Evolutionary conservation across 2,888 invertebrate genomes (phyloP).

Genomic region (Bombylius major): DNA sequence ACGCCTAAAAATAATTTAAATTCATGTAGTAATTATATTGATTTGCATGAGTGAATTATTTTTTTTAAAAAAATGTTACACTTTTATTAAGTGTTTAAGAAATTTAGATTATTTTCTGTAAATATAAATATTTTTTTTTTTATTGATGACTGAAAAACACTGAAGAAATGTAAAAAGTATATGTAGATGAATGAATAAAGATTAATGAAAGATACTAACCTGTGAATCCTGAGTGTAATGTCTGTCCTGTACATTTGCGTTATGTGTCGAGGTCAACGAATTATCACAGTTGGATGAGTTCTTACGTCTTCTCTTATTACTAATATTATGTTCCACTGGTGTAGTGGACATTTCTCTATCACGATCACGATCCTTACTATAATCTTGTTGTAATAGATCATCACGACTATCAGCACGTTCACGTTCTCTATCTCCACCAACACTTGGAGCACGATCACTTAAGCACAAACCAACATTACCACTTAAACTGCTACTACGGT

Average conservation of each 20-base stretch:
- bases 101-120: no score
- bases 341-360: constrained; percentile 43
- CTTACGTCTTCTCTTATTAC: constrained; percentile 44
- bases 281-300: constrained; percentile 52
- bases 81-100: no score
- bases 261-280: constrained; percentile 45
- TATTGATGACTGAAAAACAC: no score
- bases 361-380: constrained; percentile 40
- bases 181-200: no score
- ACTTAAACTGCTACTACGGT: constrained; percentile 13
- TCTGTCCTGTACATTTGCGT: constrained; percentile 43
- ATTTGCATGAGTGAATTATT: not conserved
- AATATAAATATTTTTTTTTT: no score
- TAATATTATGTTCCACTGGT: constrained; percentile 38
- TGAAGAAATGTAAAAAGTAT: no score
- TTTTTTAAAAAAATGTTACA: no score
- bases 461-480: constrained; percentile 16
- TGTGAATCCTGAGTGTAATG: constrained; percentile 53
- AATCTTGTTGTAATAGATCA: constrained; percentile 34
- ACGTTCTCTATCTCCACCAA: constrained; percentile 29
- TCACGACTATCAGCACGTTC: constrained; percentile 33
- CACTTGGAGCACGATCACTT: constrained; percentile 35
- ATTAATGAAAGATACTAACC: constrained; percentile 33
- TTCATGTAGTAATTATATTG: no score
- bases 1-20: constrained; percentile 37